These are phyloP conservation scores for Harpegnathos saltator DNA, from an alignment of 1,140 invertebrate genomes.

Conservation along the genomic window DNA sequence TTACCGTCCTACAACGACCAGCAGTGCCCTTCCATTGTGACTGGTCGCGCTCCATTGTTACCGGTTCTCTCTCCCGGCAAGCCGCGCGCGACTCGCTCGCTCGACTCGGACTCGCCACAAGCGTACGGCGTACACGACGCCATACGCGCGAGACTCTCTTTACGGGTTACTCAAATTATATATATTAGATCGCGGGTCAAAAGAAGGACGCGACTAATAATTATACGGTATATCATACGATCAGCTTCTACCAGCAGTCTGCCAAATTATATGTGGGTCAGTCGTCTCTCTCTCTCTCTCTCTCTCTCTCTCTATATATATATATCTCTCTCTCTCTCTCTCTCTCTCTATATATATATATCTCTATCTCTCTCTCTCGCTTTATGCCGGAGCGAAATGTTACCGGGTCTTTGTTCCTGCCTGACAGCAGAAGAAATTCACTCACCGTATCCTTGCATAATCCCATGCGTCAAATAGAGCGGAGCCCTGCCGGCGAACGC, in stretches of 20 bases:
- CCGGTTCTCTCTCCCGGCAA: slow-evolving; percentile 13
- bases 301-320: slow-evolving; percentile 4
- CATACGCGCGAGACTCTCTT: background rate
- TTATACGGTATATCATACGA: too few species aligned
- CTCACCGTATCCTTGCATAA: slow-evolving; percentile 94
- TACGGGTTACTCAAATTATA: background rate
- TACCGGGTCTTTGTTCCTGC: background rate
- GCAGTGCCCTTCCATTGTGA: slow-evolving; percentile 78
- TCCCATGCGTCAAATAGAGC: slow-evolving; percentile 93
- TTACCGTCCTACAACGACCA: slow-evolving; percentile 75
- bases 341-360: slow-evolving; percentile 26
- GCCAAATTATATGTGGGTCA: background rate
- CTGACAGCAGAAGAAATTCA: slow-evolving; percentile 41
- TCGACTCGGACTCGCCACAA: background rate
- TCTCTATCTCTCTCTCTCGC: background rate
- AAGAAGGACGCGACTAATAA: too few species aligned
- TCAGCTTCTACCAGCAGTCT: too few species aligned
- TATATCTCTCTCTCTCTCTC: too few species aligned
- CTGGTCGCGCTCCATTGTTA: slow-evolving; percentile 75
- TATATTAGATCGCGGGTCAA: background rate
- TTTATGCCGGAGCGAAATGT: background rate
- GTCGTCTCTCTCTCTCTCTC: slow-evolving; percentile 10
- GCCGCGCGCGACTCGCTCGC: background rate
- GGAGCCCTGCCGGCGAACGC: slow-evolving; percentile 91
- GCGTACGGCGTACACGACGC: too few species aligned